These are phyloP conservation scores for Antheraea mylitta DNA, from an alignment of 1,140 invertebrate species.

Conservation along the genomic window DNA sequence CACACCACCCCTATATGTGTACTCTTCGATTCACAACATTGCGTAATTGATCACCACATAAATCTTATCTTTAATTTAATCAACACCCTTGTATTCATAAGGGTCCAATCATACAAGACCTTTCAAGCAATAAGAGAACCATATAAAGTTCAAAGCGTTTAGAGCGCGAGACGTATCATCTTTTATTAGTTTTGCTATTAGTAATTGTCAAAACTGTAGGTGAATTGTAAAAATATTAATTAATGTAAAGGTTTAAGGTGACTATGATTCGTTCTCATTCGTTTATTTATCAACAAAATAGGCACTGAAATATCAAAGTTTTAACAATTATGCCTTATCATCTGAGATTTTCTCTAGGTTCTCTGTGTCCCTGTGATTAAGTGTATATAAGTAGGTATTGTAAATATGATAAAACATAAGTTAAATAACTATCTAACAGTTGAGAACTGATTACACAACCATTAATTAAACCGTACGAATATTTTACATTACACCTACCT, in stretches of 20 bases:
- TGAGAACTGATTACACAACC: no score
- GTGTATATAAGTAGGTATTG: no score
- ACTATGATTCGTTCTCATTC: neutral
- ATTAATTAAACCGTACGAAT: no score
- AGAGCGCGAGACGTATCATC: neutral
- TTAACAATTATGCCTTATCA: neutral
- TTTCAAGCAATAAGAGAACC: constrained; percentile 13
- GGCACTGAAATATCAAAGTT: neutral
- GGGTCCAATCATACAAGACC: constrained; percentile 44
- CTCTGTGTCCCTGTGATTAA: no score
- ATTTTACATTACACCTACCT: no score
- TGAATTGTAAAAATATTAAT: neutral
- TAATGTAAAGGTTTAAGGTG: neutral
- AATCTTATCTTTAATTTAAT: constrained; percentile 73
- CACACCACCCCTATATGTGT: constrained; percentile 59
- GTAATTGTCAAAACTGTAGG: neutral
- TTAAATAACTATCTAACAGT: no score
- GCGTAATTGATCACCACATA: constrained; percentile 70
- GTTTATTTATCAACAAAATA: neutral
- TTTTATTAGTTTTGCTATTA: neutral
- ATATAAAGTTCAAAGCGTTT: neutral
- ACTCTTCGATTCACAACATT: constrained; percentile 54
- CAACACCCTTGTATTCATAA: constrained; percentile 55
- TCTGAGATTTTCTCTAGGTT: no score
- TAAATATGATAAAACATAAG: no score